These are phyloP conservation scores for Lophius piscatorius DNA, from an alignment of 2,113 vertebrate species.

Conservation along the genomic window DNA sequence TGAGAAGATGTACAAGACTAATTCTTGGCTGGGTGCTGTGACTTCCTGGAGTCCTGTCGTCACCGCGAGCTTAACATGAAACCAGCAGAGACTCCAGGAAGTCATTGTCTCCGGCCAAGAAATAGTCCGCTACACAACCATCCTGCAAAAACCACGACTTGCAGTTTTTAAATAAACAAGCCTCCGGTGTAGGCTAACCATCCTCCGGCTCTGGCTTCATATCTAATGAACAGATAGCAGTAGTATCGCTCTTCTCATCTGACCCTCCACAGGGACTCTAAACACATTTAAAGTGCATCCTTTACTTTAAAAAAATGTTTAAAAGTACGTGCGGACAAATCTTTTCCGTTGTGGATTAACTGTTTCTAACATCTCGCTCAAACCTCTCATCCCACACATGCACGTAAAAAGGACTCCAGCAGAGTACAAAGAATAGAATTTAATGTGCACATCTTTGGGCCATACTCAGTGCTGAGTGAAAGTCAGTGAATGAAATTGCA, in stretches of 20 bases:
- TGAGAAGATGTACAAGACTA: slow-evolving; percentile 2
- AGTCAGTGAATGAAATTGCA: slow-evolving; percentile 52
- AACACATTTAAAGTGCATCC: neutral
- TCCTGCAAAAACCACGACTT: slow-evolving; percentile 12
- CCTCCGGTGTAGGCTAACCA: slow-evolving; percentile 5
- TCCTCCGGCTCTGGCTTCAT: neutral
- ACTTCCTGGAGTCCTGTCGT: slow-evolving; percentile 20
- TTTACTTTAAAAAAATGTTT: slow-evolving; percentile 5
- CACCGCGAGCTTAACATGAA: slow-evolving; percentile 11
- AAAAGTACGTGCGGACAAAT: slow-evolving; percentile 20
- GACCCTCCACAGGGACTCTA: neutral
- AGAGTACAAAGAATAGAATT: slow-evolving; percentile 48
- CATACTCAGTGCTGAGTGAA: slow-evolving; percentile 47
- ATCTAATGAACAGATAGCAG: neutral
- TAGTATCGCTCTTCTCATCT: neutral
- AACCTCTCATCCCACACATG: slow-evolving; percentile 31
- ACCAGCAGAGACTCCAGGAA: slow-evolving; percentile 7
- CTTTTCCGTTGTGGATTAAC: neutral
- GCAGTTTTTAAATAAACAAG: slow-evolving; percentile 13
- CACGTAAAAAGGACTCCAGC: slow-evolving; percentile 33
- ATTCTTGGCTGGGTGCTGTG: slow-evolving; percentile 2
- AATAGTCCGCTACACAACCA: slow-evolving; percentile 5
- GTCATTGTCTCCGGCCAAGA: slow-evolving; percentile 7
- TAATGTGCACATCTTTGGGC: slow-evolving; percentile 46
- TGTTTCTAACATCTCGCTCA: slow-evolving; percentile 27